phyloP scores from a whole-genome alignment of 2,113 vertebrate genomes.

The Cebus imitator region DNA sequence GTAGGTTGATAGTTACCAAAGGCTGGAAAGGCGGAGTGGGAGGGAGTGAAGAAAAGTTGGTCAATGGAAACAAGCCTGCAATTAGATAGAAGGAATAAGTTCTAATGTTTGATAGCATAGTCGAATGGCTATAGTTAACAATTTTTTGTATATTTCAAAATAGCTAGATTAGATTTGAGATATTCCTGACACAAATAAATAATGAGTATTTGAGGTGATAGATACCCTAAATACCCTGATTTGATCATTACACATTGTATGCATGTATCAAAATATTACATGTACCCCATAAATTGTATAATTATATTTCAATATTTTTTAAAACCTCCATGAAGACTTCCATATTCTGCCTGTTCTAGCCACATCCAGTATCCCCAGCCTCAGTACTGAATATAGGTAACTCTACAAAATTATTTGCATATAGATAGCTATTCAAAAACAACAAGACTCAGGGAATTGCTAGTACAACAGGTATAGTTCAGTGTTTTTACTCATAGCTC shows the following conservation, averaged over 20 bases:
- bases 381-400: not conserved
- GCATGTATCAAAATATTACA: not conserved
- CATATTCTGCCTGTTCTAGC: not conserved
- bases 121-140: not conserved
- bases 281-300: not conserved
- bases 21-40: not conserved
- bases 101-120: not conserved
- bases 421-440: not conserved
- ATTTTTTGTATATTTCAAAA: not conserved
- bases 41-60: not conserved
- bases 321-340: not conserved
- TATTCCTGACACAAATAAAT: not conserved
- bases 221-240: not conserved
- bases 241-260: not conserved
- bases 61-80: not conserved
- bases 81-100: not conserved
- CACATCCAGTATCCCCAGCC: not conserved
- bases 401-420: not conserved
- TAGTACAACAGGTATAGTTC: not conserved
- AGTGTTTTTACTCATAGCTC: not conserved
- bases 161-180: not conserved
- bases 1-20: not conserved
- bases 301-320: not conserved
- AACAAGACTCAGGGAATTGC: not conserved
- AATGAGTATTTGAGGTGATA: not conserved